A percentile compares a stretch with the other conserved stretches of the same genome.
These are phyloP conservation scores for Himalopsyche japonica DNA, from an alignment of 2,888 invertebrate genomes.

Conservation along the genomic window DNA sequence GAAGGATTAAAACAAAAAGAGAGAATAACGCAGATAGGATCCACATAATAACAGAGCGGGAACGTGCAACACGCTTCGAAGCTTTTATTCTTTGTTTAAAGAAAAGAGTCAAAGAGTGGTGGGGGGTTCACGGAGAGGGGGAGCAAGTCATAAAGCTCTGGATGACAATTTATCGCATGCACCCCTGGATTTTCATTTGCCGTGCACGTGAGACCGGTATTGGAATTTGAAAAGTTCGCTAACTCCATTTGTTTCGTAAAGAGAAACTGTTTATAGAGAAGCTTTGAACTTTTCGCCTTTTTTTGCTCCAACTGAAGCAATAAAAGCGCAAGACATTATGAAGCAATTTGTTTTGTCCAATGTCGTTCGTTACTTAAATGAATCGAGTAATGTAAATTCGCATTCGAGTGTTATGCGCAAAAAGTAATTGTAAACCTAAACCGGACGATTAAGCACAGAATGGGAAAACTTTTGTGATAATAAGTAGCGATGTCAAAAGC, in stretches of 20 bases:
- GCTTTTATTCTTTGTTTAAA: conserved; percentile 1
- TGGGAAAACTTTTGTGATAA: background rate
- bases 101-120: background rate
- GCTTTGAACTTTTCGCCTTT: conserved; percentile 1
- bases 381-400: conserved; percentile 4
- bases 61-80: conserved; percentile 1
- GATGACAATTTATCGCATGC: conserved; percentile 3
- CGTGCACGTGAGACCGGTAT: conserved; percentile 9
- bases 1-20: conserved; percentile 1
- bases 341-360: conserved; percentile 27
- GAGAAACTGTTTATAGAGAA: conserved; percentile 3
- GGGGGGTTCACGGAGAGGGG: background rate
- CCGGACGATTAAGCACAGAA: background rate
- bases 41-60: background rate
- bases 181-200: conserved; percentile 4
- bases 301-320: conserved; percentile 11
- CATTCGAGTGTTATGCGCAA: background rate
- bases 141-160: background rate
- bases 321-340: conserved; percentile 25
- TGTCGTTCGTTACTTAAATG: conserved; percentile 23
- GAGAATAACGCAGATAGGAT: conserved; percentile 1
- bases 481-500: background rate
- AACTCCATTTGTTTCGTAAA: conserved; percentile 20
- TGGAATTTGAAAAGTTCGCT: conserved; percentile 24
- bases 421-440: background rate